These are phyloP conservation scores for Ornithorhynchus anatinus DNA, from an alignment of 2,113 vertebrate genomes.

Conservation along the genomic window DNA sequence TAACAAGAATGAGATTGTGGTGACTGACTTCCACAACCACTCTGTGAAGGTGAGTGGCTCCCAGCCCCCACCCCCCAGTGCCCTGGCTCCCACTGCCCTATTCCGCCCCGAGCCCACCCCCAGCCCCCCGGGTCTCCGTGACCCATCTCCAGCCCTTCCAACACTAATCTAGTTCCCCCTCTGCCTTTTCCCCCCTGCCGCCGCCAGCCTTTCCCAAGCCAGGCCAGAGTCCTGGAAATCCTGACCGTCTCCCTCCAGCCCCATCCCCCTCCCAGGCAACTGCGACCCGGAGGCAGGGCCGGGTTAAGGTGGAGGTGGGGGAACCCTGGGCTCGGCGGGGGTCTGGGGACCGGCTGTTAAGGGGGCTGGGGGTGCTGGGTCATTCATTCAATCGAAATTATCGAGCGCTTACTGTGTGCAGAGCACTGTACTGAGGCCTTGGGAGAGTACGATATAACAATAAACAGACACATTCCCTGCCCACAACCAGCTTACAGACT, in stretches of 20 bases:
- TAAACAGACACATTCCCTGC: too few species aligned
- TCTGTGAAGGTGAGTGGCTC: constrained; percentile 88
- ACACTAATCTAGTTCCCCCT: not conserved
- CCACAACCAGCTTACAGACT: too few species aligned
- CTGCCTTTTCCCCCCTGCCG: not conserved
- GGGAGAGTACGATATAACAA: too few species aligned
- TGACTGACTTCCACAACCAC: constrained; percentile 97
- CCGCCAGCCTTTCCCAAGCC: not conserved
- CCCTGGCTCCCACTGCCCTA: not conserved
- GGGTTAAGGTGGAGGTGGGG: too few species aligned
- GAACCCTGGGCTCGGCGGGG: too few species aligned
- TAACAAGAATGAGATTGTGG: constrained; percentile 97
- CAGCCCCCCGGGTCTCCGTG: not conserved
- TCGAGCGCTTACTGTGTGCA: too few species aligned
- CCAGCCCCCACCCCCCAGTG: not conserved
- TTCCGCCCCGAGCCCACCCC: too few species aligned
- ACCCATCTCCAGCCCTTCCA: not conserved
- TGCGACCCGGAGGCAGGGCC: too few species aligned
- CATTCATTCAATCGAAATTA: too few species aligned
- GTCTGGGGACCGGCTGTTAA: too few species aligned
- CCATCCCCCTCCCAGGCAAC: constrained; percentile 2
- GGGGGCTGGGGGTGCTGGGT: too few species aligned
- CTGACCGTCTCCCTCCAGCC: not conserved
- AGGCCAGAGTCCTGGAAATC: not conserved
- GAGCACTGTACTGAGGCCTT: too few species aligned